These are phyloP conservation scores for Drosophila setifemur DNA, from an alignment of 1,140 invertebrate genomes.

Conservation along the genomic window DNA sequence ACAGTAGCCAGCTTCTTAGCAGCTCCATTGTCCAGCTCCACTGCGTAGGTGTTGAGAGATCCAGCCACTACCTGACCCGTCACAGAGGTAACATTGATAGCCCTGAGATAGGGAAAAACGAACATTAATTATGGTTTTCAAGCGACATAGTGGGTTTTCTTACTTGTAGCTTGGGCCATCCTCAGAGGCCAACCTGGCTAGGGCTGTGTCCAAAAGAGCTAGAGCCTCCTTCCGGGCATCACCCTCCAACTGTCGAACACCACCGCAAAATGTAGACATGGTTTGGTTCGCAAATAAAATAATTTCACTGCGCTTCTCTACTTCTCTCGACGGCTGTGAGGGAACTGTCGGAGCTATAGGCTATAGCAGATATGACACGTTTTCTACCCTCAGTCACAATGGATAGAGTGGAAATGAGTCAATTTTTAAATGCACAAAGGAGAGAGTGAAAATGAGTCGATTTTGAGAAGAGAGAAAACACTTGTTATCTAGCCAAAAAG, in stretches of 20 bases:
- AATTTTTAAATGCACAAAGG: too few species aligned
- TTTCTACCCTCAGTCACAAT: too few species aligned
- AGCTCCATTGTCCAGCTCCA: conserved; percentile 53
- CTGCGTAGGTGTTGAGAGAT: conserved; percentile 28
- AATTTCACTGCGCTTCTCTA: background rate
- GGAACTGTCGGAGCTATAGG: background rate
- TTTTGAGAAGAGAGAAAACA: too few species aligned
- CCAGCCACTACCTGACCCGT: conserved; percentile 63
- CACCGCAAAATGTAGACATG: background rate
- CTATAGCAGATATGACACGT: background rate
- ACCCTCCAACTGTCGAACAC: background rate
- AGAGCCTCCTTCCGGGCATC: background rate
- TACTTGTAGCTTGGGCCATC: conserved; percentile 27
- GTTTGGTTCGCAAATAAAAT: background rate
- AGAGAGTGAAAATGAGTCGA: too few species aligned
- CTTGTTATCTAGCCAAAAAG: too few species aligned
- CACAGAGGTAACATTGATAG: conserved; percentile 51
- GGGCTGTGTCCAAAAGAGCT: background rate
- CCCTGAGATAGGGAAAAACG: background rate
- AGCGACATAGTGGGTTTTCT: too few species aligned
- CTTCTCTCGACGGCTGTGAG: background rate
- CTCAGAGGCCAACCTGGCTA: conserved; percentile 11
- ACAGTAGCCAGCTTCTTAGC: conserved; percentile 40
- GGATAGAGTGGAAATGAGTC: too few species aligned
- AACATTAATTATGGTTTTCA: too few species aligned